These are phyloP conservation scores for Meiosimyza decipiens DNA, from an alignment of 2,888 invertebrate species.

Conservation along the genomic window DNA sequence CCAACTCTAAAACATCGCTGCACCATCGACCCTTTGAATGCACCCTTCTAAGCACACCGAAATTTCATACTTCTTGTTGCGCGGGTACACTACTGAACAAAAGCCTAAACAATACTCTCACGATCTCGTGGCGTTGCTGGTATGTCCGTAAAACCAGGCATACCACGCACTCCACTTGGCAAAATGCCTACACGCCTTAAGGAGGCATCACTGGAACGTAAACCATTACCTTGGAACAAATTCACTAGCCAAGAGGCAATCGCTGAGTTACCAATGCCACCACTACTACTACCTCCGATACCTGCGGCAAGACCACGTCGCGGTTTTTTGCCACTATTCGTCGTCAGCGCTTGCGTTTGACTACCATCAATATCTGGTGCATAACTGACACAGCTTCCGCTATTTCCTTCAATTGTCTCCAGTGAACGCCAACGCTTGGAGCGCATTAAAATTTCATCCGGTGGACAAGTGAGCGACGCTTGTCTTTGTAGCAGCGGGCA, in stretches of 20 bases:
- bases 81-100: conserved; percentile 45
- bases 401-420: conserved; percentile 72
- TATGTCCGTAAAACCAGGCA: conserved; percentile 63
- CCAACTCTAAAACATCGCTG: neutral
- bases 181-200: conserved; percentile 61
- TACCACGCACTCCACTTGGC: conserved; percentile 60
- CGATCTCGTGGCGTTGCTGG: conserved; percentile 52
- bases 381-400: conserved; percentile 62
- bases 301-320: conserved; percentile 26
- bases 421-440: conserved; percentile 83
- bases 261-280: conserved; percentile 64
- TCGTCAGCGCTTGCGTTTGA: conserved; percentile 36
- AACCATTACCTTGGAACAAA: conserved; percentile 78
- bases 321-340: conserved; percentile 44
- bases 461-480: conserved; percentile 63
- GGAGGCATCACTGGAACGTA: conserved; percentile 72
- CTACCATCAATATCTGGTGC: conserved; percentile 58
- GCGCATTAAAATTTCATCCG: conserved; percentile 67
- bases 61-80: too few species aligned
- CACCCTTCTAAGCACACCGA: neutral
- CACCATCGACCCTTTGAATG: neutral
- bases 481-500: conserved; percentile 65
- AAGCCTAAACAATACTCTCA: conserved; percentile 61
- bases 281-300: conserved; percentile 39
- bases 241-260: conserved; percentile 80